A percentile compares a stretch with the other conserved stretches of the same genome.
These are phyloP conservation scores for Euleptes europaea DNA, from an alignment of 2,113 vertebrate genomes.

Conservation along the genomic window DNA sequence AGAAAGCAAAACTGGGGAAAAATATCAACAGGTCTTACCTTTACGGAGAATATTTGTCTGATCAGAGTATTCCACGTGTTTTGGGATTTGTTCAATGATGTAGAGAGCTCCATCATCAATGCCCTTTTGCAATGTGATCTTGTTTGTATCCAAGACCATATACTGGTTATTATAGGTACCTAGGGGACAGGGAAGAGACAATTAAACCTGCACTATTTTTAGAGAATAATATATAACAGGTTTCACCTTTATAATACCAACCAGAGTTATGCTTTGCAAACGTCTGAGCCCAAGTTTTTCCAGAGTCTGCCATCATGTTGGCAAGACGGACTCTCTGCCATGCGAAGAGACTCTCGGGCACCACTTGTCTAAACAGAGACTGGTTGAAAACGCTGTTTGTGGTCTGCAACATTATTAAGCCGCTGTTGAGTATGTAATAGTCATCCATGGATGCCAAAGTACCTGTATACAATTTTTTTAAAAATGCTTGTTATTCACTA, in stretches of 20 bases:
- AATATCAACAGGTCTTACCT: slow-evolving; percentile 69
- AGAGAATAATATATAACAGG: neutral
- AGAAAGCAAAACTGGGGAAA: neutral
- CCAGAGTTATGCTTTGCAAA: slow-evolving; percentile 88
- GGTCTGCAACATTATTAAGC: slow-evolving; percentile 90
- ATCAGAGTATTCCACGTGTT: slow-evolving; percentile 87
- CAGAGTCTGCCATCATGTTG: slow-evolving; percentile 82
- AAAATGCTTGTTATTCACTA: slow-evolving; percentile 18
- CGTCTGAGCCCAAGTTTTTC: slow-evolving; percentile 83
- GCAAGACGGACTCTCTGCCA: slow-evolving; percentile 93
- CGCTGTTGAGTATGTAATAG: slow-evolving; percentile 89
- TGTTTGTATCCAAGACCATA: slow-evolving; percentile 90
- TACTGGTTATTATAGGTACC: slow-evolving; percentile 95
- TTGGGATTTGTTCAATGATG: slow-evolving; percentile 91
- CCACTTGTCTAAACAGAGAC: slow-evolving; percentile 76
- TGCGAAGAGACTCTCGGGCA: slow-evolving; percentile 82
- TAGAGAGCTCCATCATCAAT: slow-evolving; percentile 82
- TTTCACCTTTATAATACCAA: slow-evolving; percentile 52
- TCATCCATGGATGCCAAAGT: slow-evolving; percentile 91
- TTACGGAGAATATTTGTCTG: slow-evolving; percentile 85
- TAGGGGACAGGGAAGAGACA: slow-evolving; percentile 44
- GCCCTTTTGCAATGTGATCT: slow-evolving; percentile 75
- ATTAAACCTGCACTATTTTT: neutral
- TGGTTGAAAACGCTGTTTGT: slow-evolving; percentile 87
- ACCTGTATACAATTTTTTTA: slow-evolving; percentile 69